These are phyloP conservation scores for Cotesia typhae DNA, from an alignment of 1,140 invertebrate species.

Conservation along the genomic window DNA sequence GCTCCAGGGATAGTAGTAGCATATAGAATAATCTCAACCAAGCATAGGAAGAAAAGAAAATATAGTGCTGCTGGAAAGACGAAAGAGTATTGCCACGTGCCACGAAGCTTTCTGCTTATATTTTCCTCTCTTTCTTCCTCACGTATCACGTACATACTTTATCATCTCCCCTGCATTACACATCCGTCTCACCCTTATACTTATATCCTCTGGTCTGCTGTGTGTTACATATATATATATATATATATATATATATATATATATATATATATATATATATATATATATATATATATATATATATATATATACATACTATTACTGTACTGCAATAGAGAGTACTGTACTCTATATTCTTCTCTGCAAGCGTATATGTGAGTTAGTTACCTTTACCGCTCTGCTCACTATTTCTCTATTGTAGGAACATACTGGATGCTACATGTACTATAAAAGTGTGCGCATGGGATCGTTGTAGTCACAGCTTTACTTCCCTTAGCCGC, in stretches of 20 bases:
- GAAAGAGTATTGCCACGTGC: conserved; percentile 49
- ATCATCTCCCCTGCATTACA: not conserved
- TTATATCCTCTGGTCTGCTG: too few relatives aligned
- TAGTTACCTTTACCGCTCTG: conserved; percentile 58
- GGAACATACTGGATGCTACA: conserved; percentile 8
- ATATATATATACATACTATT: too few relatives aligned
- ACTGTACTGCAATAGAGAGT: too few relatives aligned
- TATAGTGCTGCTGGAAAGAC: conserved; percentile 28
- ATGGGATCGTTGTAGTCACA: conserved; percentile 41
- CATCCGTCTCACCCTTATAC: too few relatives aligned
- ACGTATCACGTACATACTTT: not conserved
- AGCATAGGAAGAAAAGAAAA: conserved; percentile 3
- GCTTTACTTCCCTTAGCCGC: conserved; percentile 47
- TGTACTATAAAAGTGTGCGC: conserved; percentile 25
- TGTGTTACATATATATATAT: too few relatives aligned
- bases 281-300: too few relatives aligned
- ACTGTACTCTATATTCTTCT: not conserved
- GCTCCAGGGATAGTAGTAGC: not conserved
- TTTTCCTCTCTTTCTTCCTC: not conserved
- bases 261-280: too few relatives aligned
- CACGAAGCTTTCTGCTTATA: conserved; percentile 31
- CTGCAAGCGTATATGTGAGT: conserved; percentile 44
- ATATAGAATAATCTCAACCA: not conserved
- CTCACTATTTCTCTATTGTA: conserved; percentile 59
- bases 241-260: too few relatives aligned